A percentile compares a stretch with the other conserved stretches of the same genome.
Evolutionary conservation across 2,113 vertebrate genomes (phyloP).

Genomic region (Takifugu flavidus): DNA sequence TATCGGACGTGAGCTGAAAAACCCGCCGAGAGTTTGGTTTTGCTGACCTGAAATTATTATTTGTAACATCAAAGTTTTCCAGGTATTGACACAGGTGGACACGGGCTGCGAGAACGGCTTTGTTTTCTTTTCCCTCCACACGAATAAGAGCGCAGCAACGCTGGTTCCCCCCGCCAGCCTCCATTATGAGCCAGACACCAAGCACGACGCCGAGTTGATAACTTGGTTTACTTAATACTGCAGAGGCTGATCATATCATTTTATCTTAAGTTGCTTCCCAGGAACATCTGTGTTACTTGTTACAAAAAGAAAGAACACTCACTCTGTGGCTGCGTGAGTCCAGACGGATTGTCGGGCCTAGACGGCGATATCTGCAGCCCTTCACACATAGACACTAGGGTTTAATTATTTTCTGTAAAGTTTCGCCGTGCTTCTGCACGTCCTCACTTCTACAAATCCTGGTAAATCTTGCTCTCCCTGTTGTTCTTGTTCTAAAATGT

Average conservation of each 20-base stretch:
- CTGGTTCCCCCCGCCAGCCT: conserved; percentile 22
- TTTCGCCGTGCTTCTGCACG: conserved; percentile 1
- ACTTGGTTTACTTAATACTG: no score
- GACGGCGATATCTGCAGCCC: no score
- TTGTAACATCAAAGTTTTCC: conserved; percentile 32
- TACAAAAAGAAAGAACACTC: no score
- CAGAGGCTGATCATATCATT: no score
- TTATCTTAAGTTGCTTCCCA: no score
- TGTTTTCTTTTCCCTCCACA: conserved; percentile 9
- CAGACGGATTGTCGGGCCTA: no score
- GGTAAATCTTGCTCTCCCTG: conserved; percentile 17
- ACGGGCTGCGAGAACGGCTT: background rate
- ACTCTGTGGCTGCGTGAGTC: no score
- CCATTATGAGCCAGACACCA: conserved; percentile 5
- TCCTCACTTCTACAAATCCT: conserved; percentile 13
- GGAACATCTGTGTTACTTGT: no score
- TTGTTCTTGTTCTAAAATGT: conserved; percentile 4
- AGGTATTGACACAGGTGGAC: conserved; percentile 59
- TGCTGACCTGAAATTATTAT: conserved; percentile 33
- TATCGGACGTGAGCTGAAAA: conserved; percentile 33
- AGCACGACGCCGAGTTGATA: background rate
- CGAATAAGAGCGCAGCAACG: conserved; percentile 20
- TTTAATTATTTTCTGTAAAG: background rate
- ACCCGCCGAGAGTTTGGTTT: conserved; percentile 32
- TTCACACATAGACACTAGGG: no score